Base-by-base conservation (phyloP, 2,797 vertebrate species). In the Tympanoctomys barrerae region DNA sequence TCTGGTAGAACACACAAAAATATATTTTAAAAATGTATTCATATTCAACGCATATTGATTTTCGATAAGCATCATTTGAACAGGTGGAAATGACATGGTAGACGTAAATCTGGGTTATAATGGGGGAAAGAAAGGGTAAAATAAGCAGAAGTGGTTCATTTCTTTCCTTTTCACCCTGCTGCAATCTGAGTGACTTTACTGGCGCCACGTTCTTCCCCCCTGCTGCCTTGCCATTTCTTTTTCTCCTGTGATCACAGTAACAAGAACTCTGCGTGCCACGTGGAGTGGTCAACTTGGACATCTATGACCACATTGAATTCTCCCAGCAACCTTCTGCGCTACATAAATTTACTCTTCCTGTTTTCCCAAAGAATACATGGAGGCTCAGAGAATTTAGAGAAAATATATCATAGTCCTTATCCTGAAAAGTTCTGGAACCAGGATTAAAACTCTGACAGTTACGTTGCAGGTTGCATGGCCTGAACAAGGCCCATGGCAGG, bases 31-130 rank as follows among this genome's bases (percentile, higher is more conserved):
- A 71, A 86, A 66, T 87, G 33, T 52, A 13, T 57, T 57, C 8
- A 36, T 54, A 70, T 70, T 54, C 31, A 70, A 28, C n/a, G n/a
- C 11, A 57, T 19, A 46, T 79, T 78, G 85, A 31, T 86, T 88
- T 94, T 91, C 70, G 5, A 68, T 22, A 89, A 87, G 21, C 81
- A 42, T 90, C 54, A 49, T 75, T 86, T 61, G 71, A 54, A 33
- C 78, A 75, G 28, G 24, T 84, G 77, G 90, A 93, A 70, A 86
- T 83, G 36, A 54, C 46, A 59, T 52, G 70, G 7, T 57, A 26
- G 12, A 13, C 46, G 64, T 49, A 90, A 80, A 73, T 18, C 26
- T 95, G 52, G 42, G 75, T 42, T 83, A 42, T 81, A 94, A 42
- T 85, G 8, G 33, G 22, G 14, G 52, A 93, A 88, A 82, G 57